A percentile compares a stretch with the other conserved stretches of the same genome.
These are phyloP conservation scores for Gryllus longicercus DNA, from an alignment of 2,888 invertebrate species.

Conservation along the genomic window DNA sequence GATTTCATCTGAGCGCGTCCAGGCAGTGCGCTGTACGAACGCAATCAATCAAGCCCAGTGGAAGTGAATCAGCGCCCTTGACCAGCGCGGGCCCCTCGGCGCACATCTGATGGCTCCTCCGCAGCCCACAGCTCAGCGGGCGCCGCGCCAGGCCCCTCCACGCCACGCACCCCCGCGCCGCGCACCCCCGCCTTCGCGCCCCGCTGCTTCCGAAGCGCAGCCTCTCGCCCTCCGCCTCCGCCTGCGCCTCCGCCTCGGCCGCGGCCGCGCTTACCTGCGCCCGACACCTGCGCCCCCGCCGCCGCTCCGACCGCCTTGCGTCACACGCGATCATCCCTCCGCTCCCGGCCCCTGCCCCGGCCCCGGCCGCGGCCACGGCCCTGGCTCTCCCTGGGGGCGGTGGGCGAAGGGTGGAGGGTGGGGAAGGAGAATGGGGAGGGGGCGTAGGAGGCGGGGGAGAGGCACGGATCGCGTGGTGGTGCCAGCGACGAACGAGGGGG, in stretches of 20 bases:
- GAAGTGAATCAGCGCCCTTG: neutral
- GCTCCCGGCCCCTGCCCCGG: too few species aligned
- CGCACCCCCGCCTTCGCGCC: neutral
- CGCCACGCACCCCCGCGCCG: neutral
- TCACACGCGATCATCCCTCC: constrained; percentile 5
- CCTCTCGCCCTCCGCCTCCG: neutral
- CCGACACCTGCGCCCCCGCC: neutral
- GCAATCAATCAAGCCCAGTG: neutral
- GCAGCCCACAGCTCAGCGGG: too few species aligned
- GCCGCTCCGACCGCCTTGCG: neutral
- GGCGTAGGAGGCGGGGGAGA: too few species aligned
- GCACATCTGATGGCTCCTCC: neutral
- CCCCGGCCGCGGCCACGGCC: too few species aligned
- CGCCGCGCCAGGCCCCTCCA: neutral
- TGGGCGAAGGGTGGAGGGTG: too few species aligned
- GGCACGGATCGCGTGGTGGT: too few species aligned
- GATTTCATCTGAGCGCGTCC: too few species aligned
- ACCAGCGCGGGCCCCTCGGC: neutral
- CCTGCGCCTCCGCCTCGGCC: too few species aligned
- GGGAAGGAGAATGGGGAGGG: too few species aligned
- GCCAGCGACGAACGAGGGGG: too few species aligned
- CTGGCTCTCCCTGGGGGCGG: too few species aligned
- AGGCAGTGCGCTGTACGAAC: neutral
- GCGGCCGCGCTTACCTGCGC: neutral
- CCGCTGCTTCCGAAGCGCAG: neutral